Base-by-base conservation (phyloP, 2,113 vertebrate genomes). In the Morone chrysops region DNA sequence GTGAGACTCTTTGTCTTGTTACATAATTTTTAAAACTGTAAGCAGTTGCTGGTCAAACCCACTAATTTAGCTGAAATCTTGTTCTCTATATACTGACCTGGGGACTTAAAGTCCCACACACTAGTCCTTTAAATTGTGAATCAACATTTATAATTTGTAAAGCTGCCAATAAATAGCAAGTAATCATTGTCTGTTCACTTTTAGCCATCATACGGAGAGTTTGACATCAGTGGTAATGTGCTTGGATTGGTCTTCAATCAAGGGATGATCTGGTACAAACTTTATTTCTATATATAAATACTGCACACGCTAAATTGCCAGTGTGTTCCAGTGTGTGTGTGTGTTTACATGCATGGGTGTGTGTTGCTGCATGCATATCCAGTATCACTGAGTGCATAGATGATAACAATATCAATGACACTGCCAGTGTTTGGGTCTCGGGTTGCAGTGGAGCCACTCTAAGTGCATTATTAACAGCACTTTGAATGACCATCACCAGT, bases 221-320 rank as follows among this genome's bases (percentile, higher is more conserved):
- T 99, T 90, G 98, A 99, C 89, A 99, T 99, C 51, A 99, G 98
- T 0, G 98, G 98, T 61, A 99, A 99, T 0, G 98, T 99, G 57
- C 93, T 99, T 20, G 97, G 98, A 60, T 89, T 99, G 90, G 94
- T 99, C 93, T 99, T 99, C 96, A 99, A 99, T 87, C 98, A 99
- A 94, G 98, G 98, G 78, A 99, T 99, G 98, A 99, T 99, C 92
- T 99, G 98, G 98, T 99, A 96, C 90, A 93, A 80, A 43, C 59
- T 72, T 60, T 72, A 48, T 50, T 51, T 53, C 16, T n/a, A 50
- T 17, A 20, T 31, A 31, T n/a, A 10, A 6, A 16, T 16, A 14
- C 13, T 18, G 8, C 38, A 45, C 62, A 59, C 5, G 0, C 47
- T 45, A 6, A 56, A 6, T 41, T 43, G 9, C 0, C 36, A 40